Evolutionary conservation across 2,888 invertebrate species (phyloP).

Genomic region (Andrena fulva): DNA sequence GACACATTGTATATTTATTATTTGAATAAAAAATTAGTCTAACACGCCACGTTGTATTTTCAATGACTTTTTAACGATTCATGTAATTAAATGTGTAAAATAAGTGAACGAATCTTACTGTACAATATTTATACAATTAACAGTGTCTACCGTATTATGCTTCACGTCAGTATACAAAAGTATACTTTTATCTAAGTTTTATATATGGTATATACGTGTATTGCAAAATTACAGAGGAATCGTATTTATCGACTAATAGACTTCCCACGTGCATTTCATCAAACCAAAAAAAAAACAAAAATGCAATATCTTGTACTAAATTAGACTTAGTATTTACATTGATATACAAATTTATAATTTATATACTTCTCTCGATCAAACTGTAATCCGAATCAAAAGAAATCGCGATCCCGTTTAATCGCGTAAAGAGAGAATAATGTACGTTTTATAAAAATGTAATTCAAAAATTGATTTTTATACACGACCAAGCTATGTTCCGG

Average conservation of each 20-base stretch:
- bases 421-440: background rate
- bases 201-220: background rate
- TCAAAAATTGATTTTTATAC: conserved; percentile 7
- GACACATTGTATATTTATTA: conserved; percentile 8
- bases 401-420: background rate
- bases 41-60: background rate
- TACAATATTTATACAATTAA: background rate
- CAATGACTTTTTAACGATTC: conserved; percentile 11
- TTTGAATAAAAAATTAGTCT: conserved; percentile 19
- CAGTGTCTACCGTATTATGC: conserved; percentile 7
- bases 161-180: background rate
- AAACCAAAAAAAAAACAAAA: conserved; percentile 14
- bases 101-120: background rate
- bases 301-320: conserved; percentile 51
- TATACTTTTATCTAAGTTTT: conserved; percentile 1
- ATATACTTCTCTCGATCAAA: conserved; percentile 13
- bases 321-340: conserved; percentile 51
- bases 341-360: conserved; percentile 38
- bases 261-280: conserved; percentile 51
- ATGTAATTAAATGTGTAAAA: background rate
- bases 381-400: background rate
- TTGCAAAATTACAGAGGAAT: background rate
- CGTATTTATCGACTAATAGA: background rate
- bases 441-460: background rate
- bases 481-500: background rate